Conservation (phyloP, 2,888 invertebrate species). For the Cryptophagus acutangulus region DNA sequence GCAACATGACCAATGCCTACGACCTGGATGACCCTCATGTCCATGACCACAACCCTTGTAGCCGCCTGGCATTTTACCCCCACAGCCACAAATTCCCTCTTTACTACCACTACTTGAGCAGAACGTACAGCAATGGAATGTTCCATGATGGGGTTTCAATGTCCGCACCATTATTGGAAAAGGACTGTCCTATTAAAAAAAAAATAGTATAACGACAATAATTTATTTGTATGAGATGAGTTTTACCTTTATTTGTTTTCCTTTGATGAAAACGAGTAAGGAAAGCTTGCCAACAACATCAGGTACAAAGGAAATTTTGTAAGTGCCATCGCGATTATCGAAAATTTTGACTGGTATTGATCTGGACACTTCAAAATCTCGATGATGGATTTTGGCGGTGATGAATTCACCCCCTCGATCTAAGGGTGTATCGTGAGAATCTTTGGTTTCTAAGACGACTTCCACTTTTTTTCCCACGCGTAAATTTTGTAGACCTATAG, state of each 20-base stretch:
- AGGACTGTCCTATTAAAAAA: slow-evolving; percentile 65
- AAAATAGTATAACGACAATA: slow-evolving; percentile 9
- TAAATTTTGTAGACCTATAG: slow-evolving; percentile 54
- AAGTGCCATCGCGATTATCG: slow-evolving; percentile 63
- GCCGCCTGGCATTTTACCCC: slow-evolving; percentile 68
- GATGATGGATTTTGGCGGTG: slow-evolving; percentile 53
- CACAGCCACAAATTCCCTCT: slow-evolving; percentile 65
- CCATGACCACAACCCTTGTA: slow-evolving; percentile 78
- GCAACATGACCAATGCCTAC: slow-evolving; percentile 80
- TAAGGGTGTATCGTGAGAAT: slow-evolving; percentile 58
- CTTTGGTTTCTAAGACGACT: slow-evolving; percentile 57
- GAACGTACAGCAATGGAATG: slow-evolving; percentile 76
- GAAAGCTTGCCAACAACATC: slow-evolving; percentile 60
- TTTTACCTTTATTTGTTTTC: slow-evolving; percentile 61
- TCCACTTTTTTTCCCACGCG: slow-evolving; percentile 61
- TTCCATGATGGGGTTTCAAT: slow-evolving; percentile 61
- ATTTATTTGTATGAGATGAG: not conserved
- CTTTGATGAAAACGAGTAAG: slow-evolving; percentile 59
- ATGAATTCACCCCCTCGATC: slow-evolving; percentile 65
- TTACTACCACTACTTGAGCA: slow-evolving; percentile 74
- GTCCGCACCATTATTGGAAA: slow-evolving; percentile 61
- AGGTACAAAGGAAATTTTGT: slow-evolving; percentile 57
- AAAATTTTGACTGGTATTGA: slow-evolving; percentile 51
- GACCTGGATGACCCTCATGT: slow-evolving; percentile 73
- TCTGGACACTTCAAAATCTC: slow-evolving; percentile 48